These are phyloP conservation scores for Tolmerus cingulatus DNA, from an alignment of 2,888 invertebrate genomes.

Conservation along the genomic window DNA sequence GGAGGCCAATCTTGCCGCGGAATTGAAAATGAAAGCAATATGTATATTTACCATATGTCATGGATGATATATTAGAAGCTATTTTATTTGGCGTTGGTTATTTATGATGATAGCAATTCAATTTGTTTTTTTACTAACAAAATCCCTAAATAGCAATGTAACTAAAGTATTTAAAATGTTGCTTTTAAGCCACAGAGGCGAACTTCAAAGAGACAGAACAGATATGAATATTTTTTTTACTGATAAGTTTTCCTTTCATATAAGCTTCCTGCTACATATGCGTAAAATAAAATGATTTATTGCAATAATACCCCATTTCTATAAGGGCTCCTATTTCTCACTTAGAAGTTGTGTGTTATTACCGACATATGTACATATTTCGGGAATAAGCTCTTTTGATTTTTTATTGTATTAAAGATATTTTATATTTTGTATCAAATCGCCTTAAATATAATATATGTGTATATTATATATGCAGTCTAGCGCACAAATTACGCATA, in stretches of 20 bases:
- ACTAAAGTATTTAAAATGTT: background rate
- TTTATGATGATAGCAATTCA: background rate
- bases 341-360: too few relatives aligned
- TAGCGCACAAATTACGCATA: background rate
- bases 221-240: background rate
- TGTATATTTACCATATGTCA: background rate
- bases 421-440: too few relatives aligned
- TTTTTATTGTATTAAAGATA: too few relatives aligned
- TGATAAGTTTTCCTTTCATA: background rate
- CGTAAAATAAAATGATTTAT: too few relatives aligned
- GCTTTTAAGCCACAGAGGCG: background rate
- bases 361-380: too few relatives aligned
- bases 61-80: background rate
- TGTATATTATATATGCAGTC: background rate
- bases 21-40: background rate
- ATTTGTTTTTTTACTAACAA: background rate
- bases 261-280: too few relatives aligned
- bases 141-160: background rate
- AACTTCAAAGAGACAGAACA: background rate
- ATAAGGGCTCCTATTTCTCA: background rate
- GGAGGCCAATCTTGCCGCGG: background rate
- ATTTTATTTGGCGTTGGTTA: background rate
- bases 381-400: too few relatives aligned
- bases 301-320: too few relatives aligned
- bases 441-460: background rate